Base-by-base conservation (phyloP, 2,888 invertebrate species). In the Xestia c-nigrum region DNA sequence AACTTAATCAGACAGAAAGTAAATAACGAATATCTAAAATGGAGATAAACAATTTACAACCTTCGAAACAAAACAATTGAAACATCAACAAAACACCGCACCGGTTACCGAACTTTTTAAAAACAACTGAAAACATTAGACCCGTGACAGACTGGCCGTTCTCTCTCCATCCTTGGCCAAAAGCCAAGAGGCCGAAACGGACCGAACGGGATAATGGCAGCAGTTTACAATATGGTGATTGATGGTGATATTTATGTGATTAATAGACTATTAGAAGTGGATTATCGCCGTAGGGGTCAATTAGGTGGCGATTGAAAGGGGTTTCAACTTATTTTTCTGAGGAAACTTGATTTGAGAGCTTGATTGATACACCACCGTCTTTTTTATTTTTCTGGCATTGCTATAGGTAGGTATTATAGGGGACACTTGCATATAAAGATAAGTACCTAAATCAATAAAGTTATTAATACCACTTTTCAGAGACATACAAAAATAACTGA, bases 131-230 rank as follows among this genome's bases (percentile, higher is more conserved):
- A 38, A 24, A 24, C 55, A 0, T 5, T 61, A 71, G 50, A 3
- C 38, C 10, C 0, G 47, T 46, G 63, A 61, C 19, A n/a, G 24
- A n/a, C 47, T 38, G 21, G 52, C 64, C 66, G 64, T 75, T 67
- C 86, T 52, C 76, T 65, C 12, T 38, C 9, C 40, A 69, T n/a
- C 0, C 9, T 64, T 88, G 86, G 87, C 88, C 66, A n/a, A 50
- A 70, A 68, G 86, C 86, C 86, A 87, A 88, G 65, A 74, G 72
- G 74, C 73, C 70, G 67, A 76, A 86, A 68, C 52, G 50, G 55
- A 74, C 61, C 73, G 66, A 68, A 68, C 71, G 81, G 72, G 67
- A 73, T 78, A 87, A 84, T 74, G 43, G 80, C 38, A 46, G 69
- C 70, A 74, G 70, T 77, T 81, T 78, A 72, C 64, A 68, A 73